Percentiles rank a stretch among this genome's conserved stretches.
These are phyloP conservation scores for Rhinella marina DNA, from an alignment of 2,797 vertebrate genomes.

Conservation along the genomic window DNA sequence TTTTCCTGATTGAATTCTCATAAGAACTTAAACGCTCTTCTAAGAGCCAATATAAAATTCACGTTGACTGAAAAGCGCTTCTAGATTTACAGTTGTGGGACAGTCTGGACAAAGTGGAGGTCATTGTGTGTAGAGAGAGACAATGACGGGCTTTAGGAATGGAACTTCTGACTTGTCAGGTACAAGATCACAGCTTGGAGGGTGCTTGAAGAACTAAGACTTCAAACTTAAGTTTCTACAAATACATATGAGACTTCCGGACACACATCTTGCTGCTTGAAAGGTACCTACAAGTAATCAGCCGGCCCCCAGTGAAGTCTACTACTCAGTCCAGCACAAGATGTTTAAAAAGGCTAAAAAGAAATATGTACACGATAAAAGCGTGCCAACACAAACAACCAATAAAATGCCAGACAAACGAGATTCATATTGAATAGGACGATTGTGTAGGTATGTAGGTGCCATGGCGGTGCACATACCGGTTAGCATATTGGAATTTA, in stretches of 20 bases:
- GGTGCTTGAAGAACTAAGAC: neutral
- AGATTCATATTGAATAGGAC: neutral
- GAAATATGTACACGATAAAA: conserved; percentile 9
- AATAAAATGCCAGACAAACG: conserved; percentile 1
- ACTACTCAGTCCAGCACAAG: neutral
- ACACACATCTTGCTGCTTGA: neutral
- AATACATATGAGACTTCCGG: neutral
- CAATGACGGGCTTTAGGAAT: neutral
- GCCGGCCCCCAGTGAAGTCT: neutral
- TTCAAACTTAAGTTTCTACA: neutral
- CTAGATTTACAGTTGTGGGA: neutral
- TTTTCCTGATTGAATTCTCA: too few relatives aligned
- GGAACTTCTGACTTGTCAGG: neutral
- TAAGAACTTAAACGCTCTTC: too few relatives aligned
- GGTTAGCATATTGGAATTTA: neutral
- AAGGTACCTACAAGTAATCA: conserved; percentile 6
- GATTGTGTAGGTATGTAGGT: neutral
- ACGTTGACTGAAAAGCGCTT: neutral
- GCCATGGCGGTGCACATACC: neutral
- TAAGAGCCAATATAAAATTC: too few relatives aligned
- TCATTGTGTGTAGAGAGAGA: neutral
- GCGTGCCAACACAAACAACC: neutral
- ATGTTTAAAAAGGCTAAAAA: conserved; percentile 3
- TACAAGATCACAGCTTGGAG: neutral
- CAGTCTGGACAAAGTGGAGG: neutral